A percentile compares a stretch with the other conserved stretches of the same genome.
Conservation (phyloP, 1,140 invertebrate species). For the Myzus persicae region DNA sequence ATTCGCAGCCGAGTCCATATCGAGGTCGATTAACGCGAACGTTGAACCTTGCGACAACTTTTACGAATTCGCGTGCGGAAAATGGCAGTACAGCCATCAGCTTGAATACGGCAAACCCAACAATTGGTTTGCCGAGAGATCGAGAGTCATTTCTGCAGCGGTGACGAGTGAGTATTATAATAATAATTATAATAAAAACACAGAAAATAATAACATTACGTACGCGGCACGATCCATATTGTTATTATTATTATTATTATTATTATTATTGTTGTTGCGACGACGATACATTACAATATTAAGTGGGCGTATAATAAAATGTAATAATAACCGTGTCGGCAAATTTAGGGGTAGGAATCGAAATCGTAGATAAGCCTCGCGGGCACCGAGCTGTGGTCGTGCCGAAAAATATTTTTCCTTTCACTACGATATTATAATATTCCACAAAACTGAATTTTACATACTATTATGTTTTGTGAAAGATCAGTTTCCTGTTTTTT, state of each 20-base stretch:
- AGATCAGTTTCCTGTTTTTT: too few relatives aligned
- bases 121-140: conserved; percentile 49
- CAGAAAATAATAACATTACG: not conserved
- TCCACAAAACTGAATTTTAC: too few relatives aligned
- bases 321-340: not conserved
- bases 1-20: conserved; percentile 77
- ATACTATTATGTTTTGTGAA: too few relatives aligned
- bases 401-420: not conserved
- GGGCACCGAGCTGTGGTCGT: not conserved
- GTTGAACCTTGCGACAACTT: conserved; percentile 94
- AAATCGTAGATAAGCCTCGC: not conserved
- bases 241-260: not conserved
- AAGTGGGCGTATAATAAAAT: not conserved
- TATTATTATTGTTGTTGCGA: not conserved
- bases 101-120: not conserved
- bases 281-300: too few relatives aligned
- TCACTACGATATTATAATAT: not conserved
- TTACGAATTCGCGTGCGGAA: conserved; percentile 90
- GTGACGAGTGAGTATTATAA: not conserved
- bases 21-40: conserved; percentile 80
- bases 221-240: not conserved
- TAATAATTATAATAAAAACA: not conserved
- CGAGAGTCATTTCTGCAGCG: not conserved
- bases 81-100: conserved; percentile 68
- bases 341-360: not conserved